Percentiles rank a stretch among this genome's conserved stretches.
phyloP scores from a whole-genome alignment of 2,797 vertebrate genomes.

The Bufotes viridis region DNA sequence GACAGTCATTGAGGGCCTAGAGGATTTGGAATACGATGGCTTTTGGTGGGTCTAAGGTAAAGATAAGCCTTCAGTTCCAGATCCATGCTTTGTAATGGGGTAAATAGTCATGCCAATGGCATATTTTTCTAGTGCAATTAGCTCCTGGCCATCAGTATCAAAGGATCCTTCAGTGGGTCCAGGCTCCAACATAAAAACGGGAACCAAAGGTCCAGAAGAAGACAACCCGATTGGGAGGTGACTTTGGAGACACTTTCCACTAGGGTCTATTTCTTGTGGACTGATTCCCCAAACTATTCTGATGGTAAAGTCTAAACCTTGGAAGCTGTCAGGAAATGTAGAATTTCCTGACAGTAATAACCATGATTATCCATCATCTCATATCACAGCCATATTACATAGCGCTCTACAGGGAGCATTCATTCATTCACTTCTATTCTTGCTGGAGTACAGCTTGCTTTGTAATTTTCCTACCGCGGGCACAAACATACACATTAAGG shows the following conservation, averaged over 20 bases:
- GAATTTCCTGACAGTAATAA: slow-evolving; percentile 10
- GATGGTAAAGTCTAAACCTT: neutral
- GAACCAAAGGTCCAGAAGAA: too few relatives aligned
- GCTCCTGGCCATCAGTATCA: too few relatives aligned
- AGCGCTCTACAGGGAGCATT: neutral
- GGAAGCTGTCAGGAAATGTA: neutral
- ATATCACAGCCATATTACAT: neutral
- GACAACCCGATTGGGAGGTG: neutral
- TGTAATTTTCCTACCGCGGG: slow-evolving; percentile 26
- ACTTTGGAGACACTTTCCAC: neutral
- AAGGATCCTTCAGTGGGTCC: neutral
- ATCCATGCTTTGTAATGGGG: neutral
- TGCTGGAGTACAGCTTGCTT: slow-evolving; percentile 17
- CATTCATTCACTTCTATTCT: slow-evolving; percentile 27
- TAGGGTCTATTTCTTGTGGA: neutral
- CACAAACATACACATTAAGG: slow-evolving; percentile 29
- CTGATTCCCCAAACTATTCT: neutral
- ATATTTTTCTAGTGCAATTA: neutral
- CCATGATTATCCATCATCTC: neutral
- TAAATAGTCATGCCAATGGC: neutral
- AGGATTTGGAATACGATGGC: neutral
- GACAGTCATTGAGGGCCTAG: too few relatives aligned
- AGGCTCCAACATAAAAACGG: neutral
- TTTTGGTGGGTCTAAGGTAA: neutral
- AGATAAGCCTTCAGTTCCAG: neutral